Percentiles rank a stretch among this genome's conserved stretches.
Evolutionary conservation across 2,797 vertebrate genomes (phyloP).

Genomic region (Tarsius wallacei): DNA sequence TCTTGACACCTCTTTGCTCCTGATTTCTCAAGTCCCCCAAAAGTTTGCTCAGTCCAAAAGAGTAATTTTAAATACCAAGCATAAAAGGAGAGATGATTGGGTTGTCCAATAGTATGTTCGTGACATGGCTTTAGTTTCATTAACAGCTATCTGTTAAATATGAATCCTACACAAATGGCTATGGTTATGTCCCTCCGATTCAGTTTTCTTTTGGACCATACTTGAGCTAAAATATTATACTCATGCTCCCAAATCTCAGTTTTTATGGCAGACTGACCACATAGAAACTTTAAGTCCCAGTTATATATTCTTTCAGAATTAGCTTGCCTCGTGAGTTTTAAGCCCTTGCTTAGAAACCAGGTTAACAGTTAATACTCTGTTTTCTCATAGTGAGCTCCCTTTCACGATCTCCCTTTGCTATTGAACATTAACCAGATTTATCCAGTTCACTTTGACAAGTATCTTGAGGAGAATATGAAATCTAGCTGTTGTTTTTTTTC

Average conservation of each 20-base stretch:
- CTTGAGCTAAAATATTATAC: not conserved
- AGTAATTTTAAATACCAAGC: not conserved
- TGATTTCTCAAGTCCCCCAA: not conserved
- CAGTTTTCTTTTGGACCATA: not conserved
- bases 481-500: not conserved
- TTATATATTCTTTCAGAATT: not conserved
- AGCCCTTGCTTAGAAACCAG: not conserved
- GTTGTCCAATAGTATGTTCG: not conserved
- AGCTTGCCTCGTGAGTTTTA: not conserved
- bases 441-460: not conserved
- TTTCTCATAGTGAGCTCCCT: not conserved
- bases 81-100: not conserved
- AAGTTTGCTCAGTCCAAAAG: not conserved
- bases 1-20: not conserved
- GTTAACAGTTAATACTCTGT: not conserved
- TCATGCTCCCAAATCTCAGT: not conserved
- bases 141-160: not conserved
- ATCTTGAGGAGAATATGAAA: not conserved
- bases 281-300: not conserved
- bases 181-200: not conserved
- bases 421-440: not conserved
- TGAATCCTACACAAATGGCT: not conserved
- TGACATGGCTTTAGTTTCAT: not conserved
- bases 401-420: not conserved
- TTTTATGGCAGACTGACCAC: not conserved